phyloP scores from a whole-genome alignment of 2,113 vertebrate species.

The Trichechus manatus region DNA sequence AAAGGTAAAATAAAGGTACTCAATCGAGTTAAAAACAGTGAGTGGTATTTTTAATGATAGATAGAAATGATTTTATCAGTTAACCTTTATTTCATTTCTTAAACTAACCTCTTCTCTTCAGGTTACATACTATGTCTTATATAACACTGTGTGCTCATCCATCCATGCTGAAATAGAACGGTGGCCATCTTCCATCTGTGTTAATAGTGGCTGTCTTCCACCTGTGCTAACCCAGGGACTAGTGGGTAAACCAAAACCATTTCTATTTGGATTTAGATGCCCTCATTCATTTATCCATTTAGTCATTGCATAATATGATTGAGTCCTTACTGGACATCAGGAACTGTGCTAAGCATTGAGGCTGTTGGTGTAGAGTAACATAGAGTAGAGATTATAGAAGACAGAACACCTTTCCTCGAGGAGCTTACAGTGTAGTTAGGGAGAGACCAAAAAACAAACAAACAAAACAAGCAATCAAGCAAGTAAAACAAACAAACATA shows the following conservation, averaged over 20 bases:
- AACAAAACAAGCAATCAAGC: not conserved
- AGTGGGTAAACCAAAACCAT: not conserved
- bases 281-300: not conserved
- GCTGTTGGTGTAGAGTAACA: not conserved
- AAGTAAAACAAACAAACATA: not conserved
- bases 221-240: not conserved
- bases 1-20: not conserved
- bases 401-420: not conserved
- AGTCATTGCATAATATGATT: not conserved
- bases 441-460: not conserved
- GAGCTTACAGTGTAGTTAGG: not conserved
- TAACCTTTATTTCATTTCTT: not conserved
- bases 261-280: not conserved
- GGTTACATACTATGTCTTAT: not conserved
- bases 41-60: constrained; percentile 29
- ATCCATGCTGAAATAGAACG: not conserved
- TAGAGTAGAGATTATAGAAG: no score
- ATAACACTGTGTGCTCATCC: not conserved
- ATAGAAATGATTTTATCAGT: not conserved
- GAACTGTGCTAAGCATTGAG: not conserved
- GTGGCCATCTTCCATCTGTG: not conserved
- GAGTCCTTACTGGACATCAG: not conserved
- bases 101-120: not conserved
- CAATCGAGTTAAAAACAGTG: not conserved
- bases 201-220: not conserved